phyloP scores from a whole-genome alignment of 2,797 vertebrate species.

The Galaxias olidus region DNA sequence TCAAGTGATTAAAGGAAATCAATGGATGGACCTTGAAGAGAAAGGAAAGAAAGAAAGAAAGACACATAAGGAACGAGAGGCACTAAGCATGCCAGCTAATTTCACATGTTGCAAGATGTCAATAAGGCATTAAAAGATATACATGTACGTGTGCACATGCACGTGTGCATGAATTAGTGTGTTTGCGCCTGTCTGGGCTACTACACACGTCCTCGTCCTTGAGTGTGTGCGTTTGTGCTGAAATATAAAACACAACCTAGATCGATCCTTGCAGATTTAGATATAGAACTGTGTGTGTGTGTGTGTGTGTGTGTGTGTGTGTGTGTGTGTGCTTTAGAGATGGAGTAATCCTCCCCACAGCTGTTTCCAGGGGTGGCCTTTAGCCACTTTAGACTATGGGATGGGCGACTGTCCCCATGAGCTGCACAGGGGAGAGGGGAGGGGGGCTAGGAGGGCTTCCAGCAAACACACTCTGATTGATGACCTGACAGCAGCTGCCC shows the following conservation, averaged over 20 bases:
- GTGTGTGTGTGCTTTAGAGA: conserved; percentile 2
- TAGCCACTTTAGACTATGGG: too few relatives aligned
- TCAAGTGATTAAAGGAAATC: too few relatives aligned
- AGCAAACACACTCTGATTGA: neutral
- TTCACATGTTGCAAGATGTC: too few relatives aligned
- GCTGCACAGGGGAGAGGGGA: too few relatives aligned
- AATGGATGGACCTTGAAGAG: neutral
- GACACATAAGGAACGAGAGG: neutral
- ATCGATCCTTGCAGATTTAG: neutral
- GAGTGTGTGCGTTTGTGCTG: neutral
- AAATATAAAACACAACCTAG: too few relatives aligned
- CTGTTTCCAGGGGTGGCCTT: too few relatives aligned
- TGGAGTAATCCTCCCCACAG: too few relatives aligned
- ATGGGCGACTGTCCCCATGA: too few relatives aligned
- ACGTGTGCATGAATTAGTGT: too few relatives aligned
- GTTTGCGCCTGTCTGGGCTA: neutral
- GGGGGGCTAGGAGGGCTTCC: neutral
- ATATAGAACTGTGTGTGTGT: conserved; percentile 4
- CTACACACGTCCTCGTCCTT: neutral
- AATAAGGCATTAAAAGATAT: too few relatives aligned
- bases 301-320: conserved; percentile 27
- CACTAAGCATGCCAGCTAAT: too few relatives aligned
- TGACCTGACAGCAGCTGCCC: conserved; percentile 3
- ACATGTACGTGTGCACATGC: too few relatives aligned
- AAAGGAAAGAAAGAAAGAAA: neutral